These are phyloP conservation scores for Rapana venosa DNA, from an alignment of 2,888 invertebrate genomes.

Conservation along the genomic window DNA sequence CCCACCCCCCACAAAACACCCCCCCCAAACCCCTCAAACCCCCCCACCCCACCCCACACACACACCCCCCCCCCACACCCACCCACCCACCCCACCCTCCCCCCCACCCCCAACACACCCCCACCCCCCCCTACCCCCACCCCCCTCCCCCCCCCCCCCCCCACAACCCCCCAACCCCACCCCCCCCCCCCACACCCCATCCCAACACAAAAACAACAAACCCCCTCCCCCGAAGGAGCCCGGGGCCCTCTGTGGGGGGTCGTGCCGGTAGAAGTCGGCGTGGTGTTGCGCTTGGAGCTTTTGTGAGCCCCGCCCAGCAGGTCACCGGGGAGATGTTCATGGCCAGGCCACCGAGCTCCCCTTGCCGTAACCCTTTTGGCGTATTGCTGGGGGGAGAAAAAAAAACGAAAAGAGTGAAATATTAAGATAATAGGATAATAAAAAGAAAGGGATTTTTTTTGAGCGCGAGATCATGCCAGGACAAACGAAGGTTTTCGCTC, in stretches of 20 bases:
- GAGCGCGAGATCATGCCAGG: no score
- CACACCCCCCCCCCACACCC: no score
- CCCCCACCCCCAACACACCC: no score
- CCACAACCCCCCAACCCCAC: background rate
- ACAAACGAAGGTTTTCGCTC: no score
- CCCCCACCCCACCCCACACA: background rate
- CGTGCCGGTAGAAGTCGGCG: conserved; percentile 74
- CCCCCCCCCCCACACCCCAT: background rate
- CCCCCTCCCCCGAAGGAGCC: conserved; percentile 1
- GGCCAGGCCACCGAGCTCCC: conserved; percentile 74
- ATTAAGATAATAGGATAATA: background rate
- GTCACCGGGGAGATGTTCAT: conserved; percentile 76
- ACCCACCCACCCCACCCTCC: no score
- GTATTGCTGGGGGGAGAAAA: conserved; percentile 60
- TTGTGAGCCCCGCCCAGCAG: conserved; percentile 73
- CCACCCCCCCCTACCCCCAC: background rate
- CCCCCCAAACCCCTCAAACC: background rate
- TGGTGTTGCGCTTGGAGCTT: conserved; percentile 76
- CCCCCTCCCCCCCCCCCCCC: background rate
- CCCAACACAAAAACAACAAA: background rate
- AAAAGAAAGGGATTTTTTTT: no score
- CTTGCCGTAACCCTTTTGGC: conserved; percentile 66
- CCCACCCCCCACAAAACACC: no score
- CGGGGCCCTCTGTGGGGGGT: conserved; percentile 49
- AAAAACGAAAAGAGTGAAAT: background rate